These are phyloP conservation scores for Fistularia tabacaria DNA, from an alignment of 2,797 vertebrate species.

Conservation along the genomic window DNA sequence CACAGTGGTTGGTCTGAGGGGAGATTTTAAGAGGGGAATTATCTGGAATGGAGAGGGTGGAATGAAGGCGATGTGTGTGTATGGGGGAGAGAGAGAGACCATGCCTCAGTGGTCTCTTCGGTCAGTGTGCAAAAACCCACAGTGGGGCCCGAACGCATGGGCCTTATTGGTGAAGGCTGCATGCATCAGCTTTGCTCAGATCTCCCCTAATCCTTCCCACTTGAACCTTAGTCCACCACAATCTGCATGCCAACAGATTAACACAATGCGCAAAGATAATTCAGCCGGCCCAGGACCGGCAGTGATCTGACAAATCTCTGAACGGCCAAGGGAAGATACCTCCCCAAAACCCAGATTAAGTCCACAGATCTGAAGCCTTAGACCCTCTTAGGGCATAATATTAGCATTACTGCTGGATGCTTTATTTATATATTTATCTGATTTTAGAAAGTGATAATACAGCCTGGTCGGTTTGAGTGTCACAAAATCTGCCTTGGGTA, in stretches of 20 bases:
- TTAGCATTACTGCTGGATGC: conserved; percentile 64
- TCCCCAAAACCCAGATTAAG: conserved; percentile 75
- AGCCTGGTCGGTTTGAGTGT: conserved; percentile 63
- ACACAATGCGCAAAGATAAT: conserved; percentile 75
- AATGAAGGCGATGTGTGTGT: conserved; percentile 65
- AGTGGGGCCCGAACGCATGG: conserved; percentile 38
- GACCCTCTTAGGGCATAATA: conserved; percentile 71
- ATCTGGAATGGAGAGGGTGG: conserved; percentile 62
- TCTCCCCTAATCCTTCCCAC: conserved; percentile 75
- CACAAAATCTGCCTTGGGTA: conserved; percentile 69
- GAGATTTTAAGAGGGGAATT: conserved; percentile 71
- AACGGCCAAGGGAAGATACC: conserved; percentile 70
- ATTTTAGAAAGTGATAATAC: conserved; percentile 70
- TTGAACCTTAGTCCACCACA: conserved; percentile 73
- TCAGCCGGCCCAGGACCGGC: conserved; percentile 64
- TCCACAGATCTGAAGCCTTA: conserved; percentile 71
- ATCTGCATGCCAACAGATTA: conserved; percentile 76
- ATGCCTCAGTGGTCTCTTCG: conserved; percentile 45
- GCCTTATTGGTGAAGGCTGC: conserved; percentile 66
- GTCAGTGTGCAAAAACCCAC: conserved; percentile 43
- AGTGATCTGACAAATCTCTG: conserved; percentile 74
- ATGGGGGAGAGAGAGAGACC: conserved; percentile 11
- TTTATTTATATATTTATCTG: conserved; percentile 72
- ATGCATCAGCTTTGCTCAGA: conserved; percentile 72
- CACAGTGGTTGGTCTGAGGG: conserved; percentile 65